Conservation (phyloP, 2,797 vertebrate species). For the Psittacula echo region DNA sequence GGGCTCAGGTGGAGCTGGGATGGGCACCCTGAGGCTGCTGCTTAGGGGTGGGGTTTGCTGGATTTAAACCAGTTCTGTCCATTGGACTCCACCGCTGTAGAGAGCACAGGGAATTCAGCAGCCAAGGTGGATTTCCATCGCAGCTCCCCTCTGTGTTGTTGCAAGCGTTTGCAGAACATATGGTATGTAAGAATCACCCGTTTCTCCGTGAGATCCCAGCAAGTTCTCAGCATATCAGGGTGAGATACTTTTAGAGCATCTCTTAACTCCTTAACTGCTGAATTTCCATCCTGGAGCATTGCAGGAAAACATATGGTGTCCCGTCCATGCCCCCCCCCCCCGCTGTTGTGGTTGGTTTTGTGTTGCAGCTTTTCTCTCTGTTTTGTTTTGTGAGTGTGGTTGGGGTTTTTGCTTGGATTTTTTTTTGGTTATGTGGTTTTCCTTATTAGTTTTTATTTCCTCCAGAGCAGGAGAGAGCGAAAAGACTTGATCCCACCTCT, state of each 20-base stretch:
- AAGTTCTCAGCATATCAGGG: constrained; percentile 51
- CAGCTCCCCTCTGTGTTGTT: constrained; percentile 44
- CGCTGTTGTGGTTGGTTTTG: background rate
- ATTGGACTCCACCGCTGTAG: background rate
- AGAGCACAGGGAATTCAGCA: background rate
- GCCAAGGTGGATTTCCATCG: constrained; percentile 30
- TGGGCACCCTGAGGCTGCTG: background rate
- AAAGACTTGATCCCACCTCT: background rate
- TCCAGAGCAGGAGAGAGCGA: background rate
- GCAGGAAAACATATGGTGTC: background rate
- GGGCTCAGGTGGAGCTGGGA: background rate
- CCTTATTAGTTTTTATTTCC: background rate
- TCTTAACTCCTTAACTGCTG: constrained; percentile 48
- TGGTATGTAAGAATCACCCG: constrained; percentile 59
- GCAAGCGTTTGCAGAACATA: constrained; percentile 53
- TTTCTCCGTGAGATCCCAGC: constrained; percentile 43
- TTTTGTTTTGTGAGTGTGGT: background rate
- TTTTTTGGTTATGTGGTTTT: background rate
- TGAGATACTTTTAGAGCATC: constrained; percentile 41
- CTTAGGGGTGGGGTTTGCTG: background rate
- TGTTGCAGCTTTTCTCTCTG: background rate
- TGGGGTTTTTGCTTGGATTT: background rate
- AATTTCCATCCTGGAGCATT: background rate
- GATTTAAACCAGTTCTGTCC: background rate
- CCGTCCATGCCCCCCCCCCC: background rate